These are phyloP conservation scores for Perca fluviatilis DNA, from an alignment of 2,113 vertebrate species.

Conservation along the genomic window DNA sequence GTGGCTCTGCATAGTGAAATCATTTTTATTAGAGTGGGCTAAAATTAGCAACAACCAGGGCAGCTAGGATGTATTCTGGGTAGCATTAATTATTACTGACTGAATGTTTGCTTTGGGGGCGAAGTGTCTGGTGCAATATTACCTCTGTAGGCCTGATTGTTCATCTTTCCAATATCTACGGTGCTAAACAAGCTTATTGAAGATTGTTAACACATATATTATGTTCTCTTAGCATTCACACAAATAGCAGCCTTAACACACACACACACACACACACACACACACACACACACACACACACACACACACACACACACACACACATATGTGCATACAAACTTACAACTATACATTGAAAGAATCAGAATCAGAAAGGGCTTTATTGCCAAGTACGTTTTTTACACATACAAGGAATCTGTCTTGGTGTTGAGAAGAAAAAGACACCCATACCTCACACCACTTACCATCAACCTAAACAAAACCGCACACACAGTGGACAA, in stretches of 20 bases:
- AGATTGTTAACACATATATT: background rate
- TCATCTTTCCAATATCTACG: background rate
- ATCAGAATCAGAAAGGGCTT: too few species aligned
- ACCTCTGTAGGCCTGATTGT: background rate
- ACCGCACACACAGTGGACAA: conserved; percentile 2
- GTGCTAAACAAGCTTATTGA: conserved; percentile 8
- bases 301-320: background rate
- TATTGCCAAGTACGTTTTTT: too few species aligned
- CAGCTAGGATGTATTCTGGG: background rate
- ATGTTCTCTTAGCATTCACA: background rate
- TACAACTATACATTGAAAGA: conserved; percentile 15
- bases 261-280: background rate
- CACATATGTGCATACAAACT: background rate
- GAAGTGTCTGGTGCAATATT: background rate
- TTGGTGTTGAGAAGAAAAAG: background rate
- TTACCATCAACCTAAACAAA: background rate
- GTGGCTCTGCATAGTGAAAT: conserved; percentile 45
- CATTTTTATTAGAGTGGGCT: conserved; percentile 30
- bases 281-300: background rate
- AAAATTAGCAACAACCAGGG: conserved; percentile 34
- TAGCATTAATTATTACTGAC: background rate
- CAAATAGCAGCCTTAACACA: background rate
- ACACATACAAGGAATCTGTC: too few species aligned
- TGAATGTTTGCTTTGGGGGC: background rate
- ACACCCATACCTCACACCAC: background rate